Base-by-base conservation (phyloP, 2,797 vertebrate genomes). In the Setipinna tenuifilis region DNA sequence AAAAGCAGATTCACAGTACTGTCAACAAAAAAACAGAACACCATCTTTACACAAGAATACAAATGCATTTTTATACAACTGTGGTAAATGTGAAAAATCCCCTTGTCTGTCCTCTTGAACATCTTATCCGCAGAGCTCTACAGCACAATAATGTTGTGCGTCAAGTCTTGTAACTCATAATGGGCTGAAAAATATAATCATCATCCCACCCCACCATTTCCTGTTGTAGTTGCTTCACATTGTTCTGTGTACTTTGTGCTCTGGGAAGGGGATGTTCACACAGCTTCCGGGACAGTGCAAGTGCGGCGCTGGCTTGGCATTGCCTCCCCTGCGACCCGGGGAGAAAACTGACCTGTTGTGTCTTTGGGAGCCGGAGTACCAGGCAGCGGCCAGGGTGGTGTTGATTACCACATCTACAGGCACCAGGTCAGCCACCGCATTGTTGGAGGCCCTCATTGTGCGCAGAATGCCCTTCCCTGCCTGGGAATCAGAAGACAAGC, bases 381-480 rank as follows among this genome's bases (percentile, higher is more conserved):
- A 99, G 58, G 98, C 98, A 84, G 97, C 98, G 0, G 98, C 97
- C 78, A 99, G 93, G 1, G 96, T 97, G 0, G 94, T 90, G 83
- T 99, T 99, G 92, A 99, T 96, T 93, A 98, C 98, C 90, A 98
- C 96, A 62, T 99, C 98, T 58, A 99, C 98, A 7, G 98, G 98
- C 89, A 99, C 96, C 84, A 99, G 96, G 93, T 99, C 98, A 11
- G 98, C 98, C 88, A 99, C 95, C 0, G 98, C 98, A 23, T 94
- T 95, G 82, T 99, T 99, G 83, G 98, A 98, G 3, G 98, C 98
- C 88, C 97, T 97, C 97, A 99, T 98, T 6, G 98, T 99, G 81
- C 98, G 97, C 83, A 99, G 96, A 93, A 99, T 99, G 90, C 98
- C 98, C 94, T 99, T 99, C 88, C 98, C 98, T 89, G 98, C 98